These are phyloP conservation scores for Argyrosomus regius DNA, from an alignment of 2,797 vertebrate species.

Conservation along the genomic window DNA sequence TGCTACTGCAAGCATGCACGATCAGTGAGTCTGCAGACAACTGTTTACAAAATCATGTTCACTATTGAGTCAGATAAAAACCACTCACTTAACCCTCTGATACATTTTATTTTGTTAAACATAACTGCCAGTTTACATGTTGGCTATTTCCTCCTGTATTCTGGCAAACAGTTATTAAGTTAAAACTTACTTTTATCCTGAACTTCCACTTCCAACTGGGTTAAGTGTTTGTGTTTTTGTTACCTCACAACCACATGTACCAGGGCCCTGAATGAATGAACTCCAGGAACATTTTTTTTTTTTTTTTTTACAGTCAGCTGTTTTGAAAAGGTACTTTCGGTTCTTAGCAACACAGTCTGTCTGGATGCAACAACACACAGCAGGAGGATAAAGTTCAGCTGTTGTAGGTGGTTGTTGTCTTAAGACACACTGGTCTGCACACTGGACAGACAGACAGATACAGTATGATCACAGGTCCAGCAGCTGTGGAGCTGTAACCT, in stretches of 20 bases:
- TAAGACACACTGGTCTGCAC: slow-evolving; percentile 39
- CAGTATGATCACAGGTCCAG: slow-evolving; percentile 32
- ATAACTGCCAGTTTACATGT: not conserved
- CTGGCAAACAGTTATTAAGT: not conserved
- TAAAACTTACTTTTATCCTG: not conserved
- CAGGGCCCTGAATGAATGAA: slow-evolving; percentile 27
- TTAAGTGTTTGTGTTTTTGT: slow-evolving; percentile 6
- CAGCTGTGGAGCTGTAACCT: slow-evolving; percentile 61
- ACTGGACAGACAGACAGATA: not conserved
- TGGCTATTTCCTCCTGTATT: not conserved
- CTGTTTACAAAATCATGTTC: not conserved
- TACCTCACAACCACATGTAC: not conserved
- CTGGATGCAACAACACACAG: slow-evolving; percentile 17
- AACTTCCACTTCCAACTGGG: not conserved
- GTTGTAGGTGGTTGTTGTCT: slow-evolving; percentile 43
- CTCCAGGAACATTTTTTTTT: not conserved
- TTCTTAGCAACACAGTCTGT: slow-evolving; percentile 22
- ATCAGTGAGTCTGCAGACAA: slow-evolving; percentile 10
- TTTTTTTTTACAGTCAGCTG: slow-evolving; percentile 1
- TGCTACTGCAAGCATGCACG: not conserved
- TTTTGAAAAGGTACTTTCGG: slow-evolving; percentile 20
- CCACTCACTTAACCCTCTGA: not conserved
- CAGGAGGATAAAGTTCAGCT: slow-evolving; percentile 44
- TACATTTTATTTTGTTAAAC: not conserved
- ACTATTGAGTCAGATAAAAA: not conserved